A percentile compares a stretch with the other conserved stretches of the same genome.
Evolutionary conservation across 2,888 invertebrate species (phyloP).

Genomic region (Megaustenia siamemsis): DNA sequence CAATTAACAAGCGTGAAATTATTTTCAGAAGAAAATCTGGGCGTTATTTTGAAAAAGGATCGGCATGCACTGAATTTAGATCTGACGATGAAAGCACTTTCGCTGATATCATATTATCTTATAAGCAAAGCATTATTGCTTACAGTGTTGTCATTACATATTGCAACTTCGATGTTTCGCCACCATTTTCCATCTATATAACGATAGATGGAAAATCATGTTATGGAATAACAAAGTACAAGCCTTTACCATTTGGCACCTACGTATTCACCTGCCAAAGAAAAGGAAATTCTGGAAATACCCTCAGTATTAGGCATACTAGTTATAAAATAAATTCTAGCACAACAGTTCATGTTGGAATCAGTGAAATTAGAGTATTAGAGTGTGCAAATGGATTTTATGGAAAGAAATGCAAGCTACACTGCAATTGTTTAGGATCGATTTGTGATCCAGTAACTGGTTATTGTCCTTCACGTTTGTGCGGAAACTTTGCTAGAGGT

Average conservation of each 20-base stretch:
- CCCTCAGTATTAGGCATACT: conserved; percentile 13
- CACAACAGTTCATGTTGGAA: background rate
- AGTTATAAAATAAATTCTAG: background rate
- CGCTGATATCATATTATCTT: background rate
- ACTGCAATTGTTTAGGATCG: conserved; percentile 26
- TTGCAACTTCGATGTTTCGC: conserved; percentile 1
- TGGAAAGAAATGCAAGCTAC: conserved; percentile 4
- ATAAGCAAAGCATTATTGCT: background rate
- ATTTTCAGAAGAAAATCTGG: background rate
- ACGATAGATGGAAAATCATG: conserved; percentile 24
- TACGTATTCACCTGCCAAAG: conserved; percentile 17
- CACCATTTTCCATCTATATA: conserved; percentile 36
- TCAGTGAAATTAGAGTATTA: background rate
- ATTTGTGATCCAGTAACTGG: conserved; percentile 28
- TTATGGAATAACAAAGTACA: conserved; percentile 9
- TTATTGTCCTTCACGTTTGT: background rate
- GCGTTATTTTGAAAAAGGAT: too few relatives aligned
- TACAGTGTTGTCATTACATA: conserved; percentile 26
- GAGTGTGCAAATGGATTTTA: conserved; percentile 37
- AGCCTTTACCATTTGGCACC: background rate
- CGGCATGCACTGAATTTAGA: background rate
- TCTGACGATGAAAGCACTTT: background rate
- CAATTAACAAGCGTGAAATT: background rate
- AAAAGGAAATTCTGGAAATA: background rate
- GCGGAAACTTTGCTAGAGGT: conserved; percentile 18